These are phyloP conservation scores for Aleiodes leptofemur DNA, from an alignment of 2,888 invertebrate species.

Conservation along the genomic window DNA sequence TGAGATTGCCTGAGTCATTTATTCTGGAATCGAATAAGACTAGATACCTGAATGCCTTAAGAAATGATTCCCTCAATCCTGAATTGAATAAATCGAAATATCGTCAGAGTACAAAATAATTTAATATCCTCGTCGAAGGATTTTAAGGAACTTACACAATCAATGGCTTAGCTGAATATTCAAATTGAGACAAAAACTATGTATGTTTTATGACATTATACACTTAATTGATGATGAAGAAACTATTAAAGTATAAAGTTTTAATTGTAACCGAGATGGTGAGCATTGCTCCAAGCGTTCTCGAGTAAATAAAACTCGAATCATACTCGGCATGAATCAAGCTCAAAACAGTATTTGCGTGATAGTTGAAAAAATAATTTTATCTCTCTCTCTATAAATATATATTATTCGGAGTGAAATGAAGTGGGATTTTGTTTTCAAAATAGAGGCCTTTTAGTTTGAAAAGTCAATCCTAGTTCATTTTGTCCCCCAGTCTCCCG, in stretches of 20 bases:
- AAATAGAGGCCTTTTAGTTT: background rate
- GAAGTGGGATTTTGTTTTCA: too few species aligned
- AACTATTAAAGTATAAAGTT: background rate
- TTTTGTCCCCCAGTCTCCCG: too few species aligned
- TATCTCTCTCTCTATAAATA: background rate
- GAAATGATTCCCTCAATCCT: conserved; percentile 20
- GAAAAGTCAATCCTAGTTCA: too few species aligned
- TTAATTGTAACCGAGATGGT: conserved; percentile 8
- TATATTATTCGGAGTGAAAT: too few species aligned
- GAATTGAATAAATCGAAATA: background rate
- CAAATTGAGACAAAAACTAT: background rate
- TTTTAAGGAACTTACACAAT: conserved; percentile 12
- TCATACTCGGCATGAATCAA: conserved; percentile 39
- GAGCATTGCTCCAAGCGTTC: conserved; percentile 50
- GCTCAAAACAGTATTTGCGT: conserved; percentile 40
- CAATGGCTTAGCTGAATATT: conserved; percentile 20
- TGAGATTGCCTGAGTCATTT: conserved; percentile 16
- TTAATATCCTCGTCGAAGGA: background rate
- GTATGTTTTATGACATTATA: background rate
- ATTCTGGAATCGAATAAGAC: background rate
- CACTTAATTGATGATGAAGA: background rate
- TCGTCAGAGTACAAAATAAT: conserved; percentile 33
- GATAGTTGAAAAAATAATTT: conserved; percentile 29
- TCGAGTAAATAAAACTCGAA: conserved; percentile 42
- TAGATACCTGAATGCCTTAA: conserved; percentile 24